Evolutionary conservation across 92 coral and sea anemone genomes (phyloP), one percentile per base, ranked within the genome.

Genomic region (Zoanthus gigantus): DNA sequence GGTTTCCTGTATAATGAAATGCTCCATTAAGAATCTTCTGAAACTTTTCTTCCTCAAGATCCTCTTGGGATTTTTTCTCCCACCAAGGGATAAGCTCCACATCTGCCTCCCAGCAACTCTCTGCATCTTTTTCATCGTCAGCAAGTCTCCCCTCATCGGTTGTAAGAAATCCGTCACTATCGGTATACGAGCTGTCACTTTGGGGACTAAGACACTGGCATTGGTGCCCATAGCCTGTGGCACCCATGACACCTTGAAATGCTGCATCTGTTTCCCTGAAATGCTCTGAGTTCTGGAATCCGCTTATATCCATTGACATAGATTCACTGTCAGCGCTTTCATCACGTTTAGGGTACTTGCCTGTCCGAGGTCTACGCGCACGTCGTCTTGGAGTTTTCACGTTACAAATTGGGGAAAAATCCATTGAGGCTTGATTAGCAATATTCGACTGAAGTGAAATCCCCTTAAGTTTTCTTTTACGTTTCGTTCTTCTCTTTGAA

Each of bases 61-160:
- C 98, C 5, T 88, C 76, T 42, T 76, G 76, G 5, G 86, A 88
- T 31, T 90, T 94, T 54, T 91, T 81, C 71, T 89, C 94, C 98
- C 94, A 89, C 96, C 95, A 92, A 3, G 95, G 92, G 63, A 88
- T 79, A 68, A 93, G 83, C 44, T 87, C 86, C 17, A 88, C 86
- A 44, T 97, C 98, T 68, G 95, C 92, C 79, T 97, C 99, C 94
- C 90, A 97, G 48, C 98, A 93, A 67, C 99, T 95, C 68, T 97
- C 99, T 30, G 57, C 85, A 47, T 95, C 99, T 1, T 89, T 93
- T 80, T 97, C 99, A 71, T 97, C 99, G 60, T 97, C 99, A 3
- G 95, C 99, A 68, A 97, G 92, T 29, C 98, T 93, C 0, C 99
- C 99, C 83, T 97, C 99, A 52, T 97, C 99, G 77, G 94, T 97